These are phyloP conservation scores for Drosophila saltans DNA, from an alignment of 1,140 invertebrate species.

Conservation along the genomic window DNA sequence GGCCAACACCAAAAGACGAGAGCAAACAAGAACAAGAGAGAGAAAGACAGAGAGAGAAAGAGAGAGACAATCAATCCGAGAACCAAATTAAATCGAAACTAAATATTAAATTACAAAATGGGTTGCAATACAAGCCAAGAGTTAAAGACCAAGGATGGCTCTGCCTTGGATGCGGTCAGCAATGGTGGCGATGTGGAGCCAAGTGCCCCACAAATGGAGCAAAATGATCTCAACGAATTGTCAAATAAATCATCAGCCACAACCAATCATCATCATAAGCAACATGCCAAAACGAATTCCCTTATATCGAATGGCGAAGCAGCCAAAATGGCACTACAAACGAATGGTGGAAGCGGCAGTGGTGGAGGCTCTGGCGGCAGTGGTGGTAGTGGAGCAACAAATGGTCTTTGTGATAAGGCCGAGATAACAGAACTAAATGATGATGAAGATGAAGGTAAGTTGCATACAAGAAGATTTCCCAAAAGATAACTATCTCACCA, in stretches of 20 bases:
- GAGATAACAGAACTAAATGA: slow-evolving; percentile 74
- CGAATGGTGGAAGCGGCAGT: slow-evolving; percentile 30
- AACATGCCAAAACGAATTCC: slow-evolving; percentile 77
- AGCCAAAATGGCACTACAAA: slow-evolving; percentile 52
- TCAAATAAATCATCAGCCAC: slow-evolving; percentile 60
- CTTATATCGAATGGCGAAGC: slow-evolving; percentile 75
- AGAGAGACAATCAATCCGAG: slow-evolving; percentile 36
- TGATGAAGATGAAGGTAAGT: slow-evolving; percentile 79
- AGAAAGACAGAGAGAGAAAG: neutral
- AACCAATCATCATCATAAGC: slow-evolving; percentile 65
- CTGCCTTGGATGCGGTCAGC: slow-evolving; percentile 69
- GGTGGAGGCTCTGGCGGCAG: slow-evolving; percentile 14
- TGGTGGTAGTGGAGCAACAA: slow-evolving; percentile 58
- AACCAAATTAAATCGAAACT: slow-evolving; percentile 24
- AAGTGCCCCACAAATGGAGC: slow-evolving; percentile 60
- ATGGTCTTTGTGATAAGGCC: slow-evolving; percentile 76
- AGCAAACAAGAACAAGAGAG: slow-evolving; percentile 5
- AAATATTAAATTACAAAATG: slow-evolving; percentile 47
- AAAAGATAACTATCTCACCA: slow-evolving; percentile 45
- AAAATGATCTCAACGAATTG: slow-evolving; percentile 24
- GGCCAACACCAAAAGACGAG: slow-evolving; percentile 51
- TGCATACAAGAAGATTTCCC: slow-evolving; percentile 34
- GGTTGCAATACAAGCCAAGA: slow-evolving; percentile 82
- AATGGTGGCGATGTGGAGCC: slow-evolving; percentile 63
- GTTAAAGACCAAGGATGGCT: slow-evolving; percentile 79